Conservation (phyloP, 30 jellyfish, hydroid and myxozoan species). For the Catostylus mosaicus region DNA sequence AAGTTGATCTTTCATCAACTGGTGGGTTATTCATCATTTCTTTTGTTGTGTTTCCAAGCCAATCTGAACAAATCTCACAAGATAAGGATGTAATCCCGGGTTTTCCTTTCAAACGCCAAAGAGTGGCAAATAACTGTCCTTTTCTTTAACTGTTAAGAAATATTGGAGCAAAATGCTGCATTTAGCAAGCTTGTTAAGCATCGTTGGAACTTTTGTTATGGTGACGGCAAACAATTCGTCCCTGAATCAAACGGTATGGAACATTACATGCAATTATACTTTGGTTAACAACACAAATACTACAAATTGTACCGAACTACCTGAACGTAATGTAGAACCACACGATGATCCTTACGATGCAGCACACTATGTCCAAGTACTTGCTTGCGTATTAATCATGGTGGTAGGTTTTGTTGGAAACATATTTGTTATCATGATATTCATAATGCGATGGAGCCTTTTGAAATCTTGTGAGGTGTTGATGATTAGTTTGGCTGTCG, state of each 20-base stretch:
- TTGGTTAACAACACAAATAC: not conserved
- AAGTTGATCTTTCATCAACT: not conserved
- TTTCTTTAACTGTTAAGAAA: not conserved
- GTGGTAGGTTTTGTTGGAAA: slow-evolving; percentile 81
- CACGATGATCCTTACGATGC: not conserved
- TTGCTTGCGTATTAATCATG: slow-evolving; percentile 60
- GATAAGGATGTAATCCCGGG: too few species aligned
- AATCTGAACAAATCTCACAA: too few species aligned
- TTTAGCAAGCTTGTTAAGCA: not conserved
- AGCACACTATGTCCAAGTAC: not conserved
- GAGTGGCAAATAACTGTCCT: not conserved
- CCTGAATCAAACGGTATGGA: not conserved
- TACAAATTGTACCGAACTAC: too few species aligned
- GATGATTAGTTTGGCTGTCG: slow-evolving; percentile 91
- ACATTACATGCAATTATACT: not conserved
- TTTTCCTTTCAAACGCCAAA: not conserved
- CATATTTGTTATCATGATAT: slow-evolving; percentile 64
- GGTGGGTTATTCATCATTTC: not conserved
- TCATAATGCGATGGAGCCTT: slow-evolving; percentile 61
- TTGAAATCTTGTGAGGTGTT: slow-evolving; percentile 87
- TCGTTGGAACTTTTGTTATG: not conserved
- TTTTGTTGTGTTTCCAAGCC: too few species aligned
- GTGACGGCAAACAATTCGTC: not conserved
- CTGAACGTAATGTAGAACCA: too few species aligned
- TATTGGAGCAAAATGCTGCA: not conserved